Base-by-base conservation (phyloP, 2,888 invertebrate species). In the Phanerotoma sp. region DNA sequence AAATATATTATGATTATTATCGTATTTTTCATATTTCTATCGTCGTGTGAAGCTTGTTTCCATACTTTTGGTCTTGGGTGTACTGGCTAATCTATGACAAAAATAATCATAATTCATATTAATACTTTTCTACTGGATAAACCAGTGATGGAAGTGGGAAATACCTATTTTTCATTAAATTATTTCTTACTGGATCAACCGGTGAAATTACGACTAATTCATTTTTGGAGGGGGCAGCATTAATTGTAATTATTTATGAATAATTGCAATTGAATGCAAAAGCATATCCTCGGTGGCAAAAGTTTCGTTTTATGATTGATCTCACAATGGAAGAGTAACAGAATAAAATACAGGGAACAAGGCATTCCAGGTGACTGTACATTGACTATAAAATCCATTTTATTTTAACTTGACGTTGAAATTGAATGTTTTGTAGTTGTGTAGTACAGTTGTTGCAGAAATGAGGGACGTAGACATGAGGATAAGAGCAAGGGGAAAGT, bases 401-500 rank as follows among this genome's bases (percentile, higher is more conserved):
- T 80, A 79, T 78, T 81, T 79, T 79, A 80, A 81, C 79, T 81
- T 80, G 79, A 80, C 80, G 79, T 79, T 80, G 78, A 81, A 82
- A 81, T 81, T 80, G 81, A 81, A 81, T 80, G 81, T 80, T 81
- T 81, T 80, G 81, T 80, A 80, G 79, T 77, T 77, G 67, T 69
- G 47, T 54, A 53, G 70, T 63, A 51, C 48, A 49, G 57, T 49
- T 40, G 33, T 42, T 25, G 18, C 45, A 47, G 78, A 75, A 78
- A 25, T 35, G 25, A 32, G 33, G 40, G 77, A 70, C 71, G 55
- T 66, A 70, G 79, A 59, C 28, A 20, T 15, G 35, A 28, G 21
- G 25, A 9, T 5, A 7, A 25, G 9, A 37, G 16, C 46, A 15
- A 33, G 33, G 28, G 13, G 41, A 28, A 32, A 18, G 25, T 53